Base-by-base conservation (phyloP, 2,113 vertebrate species). In the Halichoerus grypus region DNA sequence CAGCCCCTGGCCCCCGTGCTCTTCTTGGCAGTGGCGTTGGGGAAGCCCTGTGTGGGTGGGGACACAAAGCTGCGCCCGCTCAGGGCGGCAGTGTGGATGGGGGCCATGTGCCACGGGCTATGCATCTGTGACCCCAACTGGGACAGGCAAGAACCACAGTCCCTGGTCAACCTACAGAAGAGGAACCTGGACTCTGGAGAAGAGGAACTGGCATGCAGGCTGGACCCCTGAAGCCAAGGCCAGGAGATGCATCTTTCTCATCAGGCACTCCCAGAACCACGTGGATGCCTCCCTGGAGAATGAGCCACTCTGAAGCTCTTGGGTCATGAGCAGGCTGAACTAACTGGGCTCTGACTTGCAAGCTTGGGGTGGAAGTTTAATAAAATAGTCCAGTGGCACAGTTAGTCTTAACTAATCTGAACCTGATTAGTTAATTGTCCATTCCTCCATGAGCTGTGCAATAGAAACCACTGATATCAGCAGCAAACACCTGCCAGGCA, bases 311-410 rank as follows among this genome's bases (percentile, higher is more conserved):
- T 99, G 81, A 99, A 99, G 0, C 97, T 99, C 0, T 97, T 99
- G 96, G 99, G 99, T 99, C 99, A 99, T 15, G 99, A 99, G 97
- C 99, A 99, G 98, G 99, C 99, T 0, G 99, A 99, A 90, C 92
- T 99, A 51, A 99, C 99, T 0, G 99, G 99, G 22, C 98, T 98
- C 85, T 99, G 99, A n/a, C 98, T 99, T 80, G 99, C 99, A 26
- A 99, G 99, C 0, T 89, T 99, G 97, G 99, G 99, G 67, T 97
- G 99, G 92, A 99, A 99, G 97, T 99, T 99, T 87, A 99, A 99
- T 72, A 98, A 99, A 91, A 99, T 99, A 13, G 97, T 99, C 84
- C 99, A 99, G 46, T 46, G 46, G 46, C 7, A 46, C 46, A 46
- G 46, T 7, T 46, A 46, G 46, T 46, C 46, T 46, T 46, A 46